phyloP scores from a whole-genome alignment of 1,140 invertebrate genomes.

The Phortica variegata region DNA sequence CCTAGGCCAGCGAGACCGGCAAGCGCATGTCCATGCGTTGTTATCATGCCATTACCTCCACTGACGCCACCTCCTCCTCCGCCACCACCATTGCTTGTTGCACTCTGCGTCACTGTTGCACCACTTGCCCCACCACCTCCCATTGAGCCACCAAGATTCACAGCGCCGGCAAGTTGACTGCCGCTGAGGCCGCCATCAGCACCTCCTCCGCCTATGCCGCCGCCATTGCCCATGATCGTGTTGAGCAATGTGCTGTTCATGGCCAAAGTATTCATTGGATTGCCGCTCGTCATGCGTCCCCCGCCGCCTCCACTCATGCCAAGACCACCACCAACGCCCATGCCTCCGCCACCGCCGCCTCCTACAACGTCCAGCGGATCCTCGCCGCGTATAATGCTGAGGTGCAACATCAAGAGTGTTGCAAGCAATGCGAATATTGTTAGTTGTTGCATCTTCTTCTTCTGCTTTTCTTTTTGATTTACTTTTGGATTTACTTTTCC shows the following conservation, averaged over 20 bases:
- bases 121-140: constrained; percentile 9
- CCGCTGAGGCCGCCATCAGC: constrained; percentile 3
- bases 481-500: constrained; percentile 25
- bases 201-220: constrained; percentile 14
- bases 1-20: constrained; percentile 42
- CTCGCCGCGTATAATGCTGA: too few relatives aligned
- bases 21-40: constrained; percentile 37
- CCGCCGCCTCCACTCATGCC: background rate
- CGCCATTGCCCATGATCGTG: constrained; percentile 19
- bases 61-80: constrained; percentile 10
- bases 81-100: constrained; percentile 1
- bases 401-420: constrained; percentile 18
- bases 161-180: background rate
- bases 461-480: constrained; percentile 10
- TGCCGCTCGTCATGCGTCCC: background rate
- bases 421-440: too few relatives aligned
- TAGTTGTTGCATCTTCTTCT: constrained; percentile 13
- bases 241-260: constrained; percentile 35
- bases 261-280: background rate
- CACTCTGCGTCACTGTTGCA: constrained; percentile 4
- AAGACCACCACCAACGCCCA: background rate
- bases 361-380: too few relatives aligned
- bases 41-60: constrained; percentile 19
- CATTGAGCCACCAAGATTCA: background rate
- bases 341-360: too few relatives aligned